Evolutionary conservation across 2,888 invertebrate species (phyloP).

Genomic region (Cryptus viduatorius): DNA sequence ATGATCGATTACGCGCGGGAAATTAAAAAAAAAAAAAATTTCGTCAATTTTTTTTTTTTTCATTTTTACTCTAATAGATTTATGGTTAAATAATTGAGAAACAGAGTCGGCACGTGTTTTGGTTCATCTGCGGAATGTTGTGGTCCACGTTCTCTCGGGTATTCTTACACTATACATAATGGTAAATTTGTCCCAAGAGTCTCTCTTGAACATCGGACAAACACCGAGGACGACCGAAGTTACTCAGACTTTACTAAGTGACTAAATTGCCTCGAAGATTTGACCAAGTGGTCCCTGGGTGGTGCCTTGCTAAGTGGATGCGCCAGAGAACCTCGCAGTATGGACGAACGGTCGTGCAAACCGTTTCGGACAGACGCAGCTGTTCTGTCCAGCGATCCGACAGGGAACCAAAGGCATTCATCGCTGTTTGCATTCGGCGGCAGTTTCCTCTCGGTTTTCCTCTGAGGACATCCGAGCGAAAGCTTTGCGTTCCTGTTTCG

Average conservation of each 20-base stretch:
- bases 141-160: background rate
- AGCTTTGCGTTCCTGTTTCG: slow-evolving; percentile 1
- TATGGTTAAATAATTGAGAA: too few relatives aligned
- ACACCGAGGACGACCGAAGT: background rate
- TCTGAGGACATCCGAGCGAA: background rate
- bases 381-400: background rate
- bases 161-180: background rate
- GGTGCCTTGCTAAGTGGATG: background rate
- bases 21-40: background rate
- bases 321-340: background rate
- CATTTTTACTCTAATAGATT: too few relatives aligned
- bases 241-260: background rate
- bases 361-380: background rate
- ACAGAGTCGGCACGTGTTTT: background rate
- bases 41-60: too few relatives aligned
- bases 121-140: background rate
- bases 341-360: background rate
- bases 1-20: background rate
- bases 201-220: background rate
- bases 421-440: slow-evolving; percentile 12
- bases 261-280: slow-evolving; percentile 12
- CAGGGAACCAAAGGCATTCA: background rate
- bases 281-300: background rate
- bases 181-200: background rate
- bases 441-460: background rate